Evolutionary conservation across 2,797 vertebrate genomes (phyloP).

Genomic region (Adelosebastes latens): DNA sequence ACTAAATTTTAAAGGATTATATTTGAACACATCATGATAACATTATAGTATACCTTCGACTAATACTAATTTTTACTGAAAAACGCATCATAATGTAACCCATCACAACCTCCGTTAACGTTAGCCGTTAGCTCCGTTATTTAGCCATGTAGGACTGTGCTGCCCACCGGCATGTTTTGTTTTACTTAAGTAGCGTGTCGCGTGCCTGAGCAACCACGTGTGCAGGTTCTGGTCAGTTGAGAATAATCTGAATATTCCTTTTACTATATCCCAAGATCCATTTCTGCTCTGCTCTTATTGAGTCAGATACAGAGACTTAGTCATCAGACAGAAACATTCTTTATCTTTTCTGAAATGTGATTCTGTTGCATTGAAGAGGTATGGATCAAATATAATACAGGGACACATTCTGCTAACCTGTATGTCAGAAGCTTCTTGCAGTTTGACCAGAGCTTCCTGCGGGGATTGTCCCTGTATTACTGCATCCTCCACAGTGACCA

Average conservation of each 20-base stretch:
- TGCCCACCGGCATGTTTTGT: too few relatives aligned
- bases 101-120: accelerated
- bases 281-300: background rate
- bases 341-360: background rate
- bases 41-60: too few relatives aligned
- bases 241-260: background rate
- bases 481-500: conserved; percentile 40
- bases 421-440: conserved; percentile 6
- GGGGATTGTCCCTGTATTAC: conserved; percentile 25
- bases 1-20: too few relatives aligned
- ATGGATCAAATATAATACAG: background rate
- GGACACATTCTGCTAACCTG: conserved; percentile 46
- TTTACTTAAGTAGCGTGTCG: too few relatives aligned
- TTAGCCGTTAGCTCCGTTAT: too few relatives aligned
- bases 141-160: too few relatives aligned
- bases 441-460: conserved; percentile 28
- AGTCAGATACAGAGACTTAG: background rate
- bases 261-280: background rate
- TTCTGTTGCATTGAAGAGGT: background rate
- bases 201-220: too few relatives aligned
- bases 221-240: too few relatives aligned
- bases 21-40: too few relatives aligned
- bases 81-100: too few relatives aligned
- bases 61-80: too few relatives aligned
- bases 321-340: background rate